Percentiles rank a stretch among this genome's conserved stretches.
Conservation (phyloP, 2,888 invertebrate genomes). For the Eurois occulta region DNA sequence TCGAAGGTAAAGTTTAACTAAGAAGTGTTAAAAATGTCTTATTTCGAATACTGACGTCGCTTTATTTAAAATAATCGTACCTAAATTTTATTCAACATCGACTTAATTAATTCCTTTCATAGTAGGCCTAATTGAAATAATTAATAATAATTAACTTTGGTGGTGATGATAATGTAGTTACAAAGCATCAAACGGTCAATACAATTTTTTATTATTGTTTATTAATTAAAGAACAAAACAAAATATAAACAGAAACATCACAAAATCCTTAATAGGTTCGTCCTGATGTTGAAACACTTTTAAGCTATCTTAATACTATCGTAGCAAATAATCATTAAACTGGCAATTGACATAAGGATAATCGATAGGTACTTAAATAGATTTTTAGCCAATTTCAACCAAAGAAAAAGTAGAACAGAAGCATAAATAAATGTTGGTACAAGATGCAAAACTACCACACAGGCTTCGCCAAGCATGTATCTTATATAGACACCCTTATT, state of each 20-base stretch:
- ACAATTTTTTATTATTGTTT: too few species aligned
- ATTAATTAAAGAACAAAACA: too few species aligned
- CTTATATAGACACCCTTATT: constrained; percentile 9
- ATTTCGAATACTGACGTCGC: constrained; percentile 10
- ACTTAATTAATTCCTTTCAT: neutral
- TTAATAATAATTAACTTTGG: neutral
- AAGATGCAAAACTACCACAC: constrained; percentile 11
- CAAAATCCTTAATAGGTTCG: too few species aligned
- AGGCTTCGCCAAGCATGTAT: constrained; percentile 2
- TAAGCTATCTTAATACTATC: too few species aligned
- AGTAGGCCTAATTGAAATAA: neutral
- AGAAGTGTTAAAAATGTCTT: constrained; percentile 25
- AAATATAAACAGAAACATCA: too few species aligned
- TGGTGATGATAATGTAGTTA: neutral
- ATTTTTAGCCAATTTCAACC: neutral
- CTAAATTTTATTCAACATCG: neutral
- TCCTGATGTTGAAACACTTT: too few species aligned
- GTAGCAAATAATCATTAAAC: too few species aligned
- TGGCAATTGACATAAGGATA: too few species aligned
- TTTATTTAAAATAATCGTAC: neutral
- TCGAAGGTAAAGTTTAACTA: constrained; percentile 13
- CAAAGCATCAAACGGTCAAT: neutral
- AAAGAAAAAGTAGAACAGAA: constrained; percentile 12
- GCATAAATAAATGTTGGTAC: neutral
- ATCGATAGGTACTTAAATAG: neutral